Conservation (phyloP, 2,888 invertebrate species). For the Dinocampus coccinellae region DNA sequence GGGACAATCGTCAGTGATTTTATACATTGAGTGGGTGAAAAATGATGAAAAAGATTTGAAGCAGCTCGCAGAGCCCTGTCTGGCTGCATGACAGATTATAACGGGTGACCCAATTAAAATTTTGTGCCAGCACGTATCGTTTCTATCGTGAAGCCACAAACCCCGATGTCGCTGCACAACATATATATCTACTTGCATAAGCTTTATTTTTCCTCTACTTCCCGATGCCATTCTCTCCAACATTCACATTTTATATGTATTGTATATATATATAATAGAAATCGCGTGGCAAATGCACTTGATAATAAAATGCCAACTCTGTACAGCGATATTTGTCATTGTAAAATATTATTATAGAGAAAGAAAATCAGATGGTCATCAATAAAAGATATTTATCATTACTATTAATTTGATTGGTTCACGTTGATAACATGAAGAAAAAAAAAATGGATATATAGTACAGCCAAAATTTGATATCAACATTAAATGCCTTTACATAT, state of each 20-base stretch:
- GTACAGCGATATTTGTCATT: neutral
- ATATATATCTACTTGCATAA: constrained; percentile 17
- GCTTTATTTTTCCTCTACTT: constrained; percentile 32
- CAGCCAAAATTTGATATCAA: neutral
- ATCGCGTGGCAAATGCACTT: neutral
- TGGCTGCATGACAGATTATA: constrained; percentile 59
- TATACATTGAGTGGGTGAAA: constrained; percentile 18
- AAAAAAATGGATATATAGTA: neutral
- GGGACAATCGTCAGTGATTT: constrained; percentile 29
- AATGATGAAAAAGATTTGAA: constrained; percentile 47
- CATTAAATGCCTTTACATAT: neutral
- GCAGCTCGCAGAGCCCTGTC: constrained; percentile 51
- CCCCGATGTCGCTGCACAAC: constrained; percentile 10
- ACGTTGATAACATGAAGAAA: neutral
- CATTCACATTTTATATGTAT: neutral
- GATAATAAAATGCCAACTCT: neutral
- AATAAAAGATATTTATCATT: neutral
- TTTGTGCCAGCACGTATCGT: constrained; percentile 39
- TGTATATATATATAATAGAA: too few relatives aligned
- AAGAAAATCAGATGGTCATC: neutral
- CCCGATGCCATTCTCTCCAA: constrained; percentile 17
- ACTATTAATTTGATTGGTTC: neutral
- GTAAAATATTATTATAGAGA: neutral
- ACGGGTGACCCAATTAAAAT: constrained; percentile 63
- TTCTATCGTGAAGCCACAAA: constrained; percentile 7